Evolutionary conservation across 2,113 vertebrate species (phyloP).

Genomic region (Buteo buteo): DNA sequence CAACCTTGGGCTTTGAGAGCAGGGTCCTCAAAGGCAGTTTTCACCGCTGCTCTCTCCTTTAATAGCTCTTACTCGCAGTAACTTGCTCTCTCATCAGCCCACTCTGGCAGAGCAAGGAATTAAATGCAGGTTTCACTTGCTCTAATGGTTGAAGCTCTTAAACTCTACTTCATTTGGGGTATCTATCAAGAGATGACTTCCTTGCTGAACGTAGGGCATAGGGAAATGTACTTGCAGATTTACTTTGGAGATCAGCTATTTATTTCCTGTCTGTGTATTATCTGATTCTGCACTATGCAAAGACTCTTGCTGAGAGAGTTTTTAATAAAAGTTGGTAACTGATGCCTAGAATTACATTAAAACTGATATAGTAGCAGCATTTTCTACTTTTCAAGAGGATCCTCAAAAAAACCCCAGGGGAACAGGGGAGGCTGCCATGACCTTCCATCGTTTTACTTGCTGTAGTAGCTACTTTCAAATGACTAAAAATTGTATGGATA

Average conservation of each 20-base stretch:
- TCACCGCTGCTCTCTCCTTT: neutral
- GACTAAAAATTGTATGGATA: neutral
- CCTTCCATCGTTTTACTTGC: neutral
- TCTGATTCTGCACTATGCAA: neutral
- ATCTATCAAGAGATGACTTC: neutral
- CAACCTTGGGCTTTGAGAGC: neutral
- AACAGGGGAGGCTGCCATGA: neutral
- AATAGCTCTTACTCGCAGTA: neutral
- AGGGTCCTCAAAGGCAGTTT: neutral
- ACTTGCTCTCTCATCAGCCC: neutral
- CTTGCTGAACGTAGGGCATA: neutral
- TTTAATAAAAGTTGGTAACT: neutral
- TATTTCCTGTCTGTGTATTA: neutral
- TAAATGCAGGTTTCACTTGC: neutral
- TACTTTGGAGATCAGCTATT: neutral
- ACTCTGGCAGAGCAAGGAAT: neutral
- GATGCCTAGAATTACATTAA: neutral
- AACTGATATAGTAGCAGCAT: neutral
- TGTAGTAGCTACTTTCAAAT: neutral
- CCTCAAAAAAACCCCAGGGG: neutral
- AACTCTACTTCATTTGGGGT: neutral
- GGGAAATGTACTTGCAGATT: neutral
- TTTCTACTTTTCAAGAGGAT: neutral
- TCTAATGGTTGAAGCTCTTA: neutral
- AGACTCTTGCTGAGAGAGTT: neutral